A percentile compares a stretch with the other conserved stretches of the same genome.
Conservation (phyloP, 1,140 invertebrate genomes). For the Meloidogyne floridensis region DNA sequence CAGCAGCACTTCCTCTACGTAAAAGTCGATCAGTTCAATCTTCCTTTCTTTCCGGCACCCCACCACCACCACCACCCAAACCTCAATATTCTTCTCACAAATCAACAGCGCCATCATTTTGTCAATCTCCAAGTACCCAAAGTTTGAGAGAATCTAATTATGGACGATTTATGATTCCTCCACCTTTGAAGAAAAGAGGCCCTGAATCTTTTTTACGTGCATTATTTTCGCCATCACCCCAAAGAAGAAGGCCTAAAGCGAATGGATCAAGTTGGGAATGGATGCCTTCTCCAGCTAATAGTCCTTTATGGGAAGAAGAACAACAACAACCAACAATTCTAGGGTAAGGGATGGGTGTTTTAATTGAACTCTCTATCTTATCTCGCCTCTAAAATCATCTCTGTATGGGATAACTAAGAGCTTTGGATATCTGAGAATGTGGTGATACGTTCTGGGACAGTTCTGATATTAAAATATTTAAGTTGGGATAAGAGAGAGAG, state of each 20-base stretch:
- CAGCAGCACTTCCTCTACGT: slow-evolving; percentile 25
- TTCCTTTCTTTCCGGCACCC: not conserved
- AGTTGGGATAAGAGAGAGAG: too few species aligned
- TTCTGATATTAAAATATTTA: not conserved
- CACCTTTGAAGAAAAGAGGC: not conserved
- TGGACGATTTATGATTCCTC: not conserved
- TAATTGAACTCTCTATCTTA: too few species aligned
- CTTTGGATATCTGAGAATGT: too few species aligned
- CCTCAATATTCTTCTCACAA: not conserved
- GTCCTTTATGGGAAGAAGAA: slow-evolving; percentile 29
- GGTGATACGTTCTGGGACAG: too few species aligned
- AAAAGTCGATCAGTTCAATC: slow-evolving; percentile 39
- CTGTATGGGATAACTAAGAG: too few species aligned
- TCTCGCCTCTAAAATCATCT: too few species aligned
- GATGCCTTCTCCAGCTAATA: slow-evolving; percentile 14
- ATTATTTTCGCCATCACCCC: slow-evolving; percentile 27
- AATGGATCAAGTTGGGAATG: not conserved
- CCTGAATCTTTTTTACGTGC: slow-evolving; percentile 11
- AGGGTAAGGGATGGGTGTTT: not conserved
- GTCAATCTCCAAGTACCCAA: slow-evolving; percentile 12
- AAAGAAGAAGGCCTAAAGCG: not conserved
- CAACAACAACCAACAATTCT: slow-evolving; percentile 11
- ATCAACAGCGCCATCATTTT: not conserved
- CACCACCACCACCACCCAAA: not conserved
- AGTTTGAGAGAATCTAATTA: slow-evolving; percentile 14